phyloP scores from a whole-genome alignment of 2,797 vertebrate species.

The Cossypha caffra region DNA sequence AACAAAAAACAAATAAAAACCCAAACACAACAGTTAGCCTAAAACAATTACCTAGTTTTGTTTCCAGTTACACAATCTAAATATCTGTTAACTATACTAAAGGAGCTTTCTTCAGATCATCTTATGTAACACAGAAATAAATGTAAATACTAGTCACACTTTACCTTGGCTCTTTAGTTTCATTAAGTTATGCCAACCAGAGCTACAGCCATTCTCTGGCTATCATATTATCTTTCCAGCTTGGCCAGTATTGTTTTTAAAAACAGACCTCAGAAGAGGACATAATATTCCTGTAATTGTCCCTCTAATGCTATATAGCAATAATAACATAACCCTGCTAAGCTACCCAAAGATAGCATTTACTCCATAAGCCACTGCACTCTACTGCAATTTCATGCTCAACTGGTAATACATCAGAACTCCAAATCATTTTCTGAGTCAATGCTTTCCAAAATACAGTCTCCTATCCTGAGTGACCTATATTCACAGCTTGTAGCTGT shows the following conservation, averaged over 20 bases:
- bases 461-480: background rate
- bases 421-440: slow-evolving; percentile 48
- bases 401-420: slow-evolving; percentile 35
- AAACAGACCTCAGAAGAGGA: background rate
- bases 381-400: slow-evolving; percentile 51
- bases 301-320: background rate
- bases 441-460: slow-evolving; percentile 53
- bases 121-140: background rate
- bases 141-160: background rate
- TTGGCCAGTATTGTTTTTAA: background rate
- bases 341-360: background rate
- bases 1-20: too few species aligned
- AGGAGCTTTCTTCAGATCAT: background rate
- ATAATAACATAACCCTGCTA: background rate
- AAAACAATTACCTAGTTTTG: background rate
- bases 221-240: background rate
- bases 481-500: slow-evolving; percentile 46
- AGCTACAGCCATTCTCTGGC: background rate
- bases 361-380: background rate
- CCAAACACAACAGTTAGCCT: background rate
- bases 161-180: background rate
- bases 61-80: background rate
- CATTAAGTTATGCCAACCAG: background rate
- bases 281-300: background rate
- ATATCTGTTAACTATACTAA: background rate